Evolutionary conservation across 2,888 invertebrate species (phyloP), one percentile per base, ranked within the genome.

Genomic region (Eristalis pertinax): DNA sequence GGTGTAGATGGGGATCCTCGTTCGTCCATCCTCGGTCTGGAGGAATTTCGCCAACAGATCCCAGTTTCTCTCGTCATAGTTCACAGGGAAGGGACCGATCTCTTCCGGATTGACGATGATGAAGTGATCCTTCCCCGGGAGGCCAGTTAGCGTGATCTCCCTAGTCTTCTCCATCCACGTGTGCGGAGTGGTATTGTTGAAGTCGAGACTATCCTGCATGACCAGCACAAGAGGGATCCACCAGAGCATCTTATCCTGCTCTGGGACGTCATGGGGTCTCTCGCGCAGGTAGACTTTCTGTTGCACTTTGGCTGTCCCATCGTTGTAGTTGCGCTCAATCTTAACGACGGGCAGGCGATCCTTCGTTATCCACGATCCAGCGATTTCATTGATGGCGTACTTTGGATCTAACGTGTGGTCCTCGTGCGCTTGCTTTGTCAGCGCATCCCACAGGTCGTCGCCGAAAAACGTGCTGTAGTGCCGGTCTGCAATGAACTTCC

Each of bases 101-200:
- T 97, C 97, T 90, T 97, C 97, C 5, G 97, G 96, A 92, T 97
- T 97, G 0, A 97, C 94, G 76, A 97, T 96, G 68, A 97, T 94
- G 90, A 97, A 97, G 70, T 95, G 92, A 68, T 96, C 93, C 29
- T 94, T 93, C 0, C 90, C 92, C 0, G 96, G 95, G 90, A 96
- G 92, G 77, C 95, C 93, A 0, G 90, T 90, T 0, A 96, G 90
- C 10, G 92, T 94, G 1, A 95, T 90, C 75, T 95, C 94, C 50
- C 94, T 94, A 64, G 93, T 93, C 72, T 94, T 94, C 87, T 94
- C 94, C 94, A 96, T 95, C 96, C 97, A 97, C 0, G 93, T 91
- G 1, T 92, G 90, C 0, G 96, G 95, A 0, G 93, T 94, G 0
- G 94, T 94, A 81, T 95, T 94, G 3, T 91, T 92, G 90, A 96